Percentiles rank a stretch among this genome's conserved stretches.
Conservation (phyloP, 2,113 vertebrate species). For the Pogona vitticeps region DNA sequence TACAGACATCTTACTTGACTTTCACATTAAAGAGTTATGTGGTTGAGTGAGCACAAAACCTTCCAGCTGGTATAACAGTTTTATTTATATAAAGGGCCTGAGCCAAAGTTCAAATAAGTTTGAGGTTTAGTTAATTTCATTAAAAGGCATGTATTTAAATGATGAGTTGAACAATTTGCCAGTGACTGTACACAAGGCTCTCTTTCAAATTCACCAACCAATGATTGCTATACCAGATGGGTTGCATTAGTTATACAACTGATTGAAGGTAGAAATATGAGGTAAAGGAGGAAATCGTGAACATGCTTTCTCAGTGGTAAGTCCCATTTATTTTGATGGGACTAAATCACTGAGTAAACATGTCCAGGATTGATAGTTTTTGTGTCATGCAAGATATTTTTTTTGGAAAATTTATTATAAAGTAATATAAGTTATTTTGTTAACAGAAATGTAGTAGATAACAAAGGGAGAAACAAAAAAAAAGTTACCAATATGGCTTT, state of each 20-base stretch:
- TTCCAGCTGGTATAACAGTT: constrained; percentile 69
- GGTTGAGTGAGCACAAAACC: constrained; percentile 66
- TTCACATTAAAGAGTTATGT: constrained; percentile 57
- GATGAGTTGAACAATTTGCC: constrained; percentile 32
- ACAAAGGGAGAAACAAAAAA: neutral
- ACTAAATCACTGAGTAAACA: neutral
- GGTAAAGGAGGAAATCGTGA: neutral
- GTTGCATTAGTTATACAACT: constrained; percentile 1
- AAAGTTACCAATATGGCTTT: neutral
- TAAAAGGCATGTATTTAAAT: constrained; percentile 37
- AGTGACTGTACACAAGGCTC: constrained; percentile 6
- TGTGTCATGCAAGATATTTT: neutral
- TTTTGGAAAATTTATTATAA: neutral
- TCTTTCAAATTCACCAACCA: constrained; percentile 26
- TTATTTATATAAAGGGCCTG: constrained; percentile 66
- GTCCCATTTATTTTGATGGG: neutral
- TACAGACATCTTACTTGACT: constrained; percentile 56
- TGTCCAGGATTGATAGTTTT: neutral
- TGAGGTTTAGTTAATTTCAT: constrained; percentile 60
- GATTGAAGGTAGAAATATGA: constrained; percentile 25
- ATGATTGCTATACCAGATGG: neutral
- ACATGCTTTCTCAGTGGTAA: too few species aligned
- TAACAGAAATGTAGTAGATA: neutral
- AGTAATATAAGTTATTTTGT: neutral
- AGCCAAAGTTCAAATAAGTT: constrained; percentile 49